Evolutionary conservation across 1,140 invertebrate species (phyloP).

Genomic region (Lepidotrigona ventralis): DNA sequence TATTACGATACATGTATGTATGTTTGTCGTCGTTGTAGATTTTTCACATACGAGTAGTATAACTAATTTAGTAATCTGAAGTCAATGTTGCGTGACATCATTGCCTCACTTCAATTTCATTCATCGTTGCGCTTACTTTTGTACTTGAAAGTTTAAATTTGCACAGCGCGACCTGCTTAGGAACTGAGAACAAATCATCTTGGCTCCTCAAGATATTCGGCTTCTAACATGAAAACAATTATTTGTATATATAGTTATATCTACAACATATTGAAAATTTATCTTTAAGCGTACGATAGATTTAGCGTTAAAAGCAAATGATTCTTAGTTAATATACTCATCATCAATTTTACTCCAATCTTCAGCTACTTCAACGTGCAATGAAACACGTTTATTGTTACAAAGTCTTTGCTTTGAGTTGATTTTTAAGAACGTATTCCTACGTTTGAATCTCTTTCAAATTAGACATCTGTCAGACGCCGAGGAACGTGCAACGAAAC

Average conservation of each 20-base stretch:
- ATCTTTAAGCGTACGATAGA: too few species aligned
- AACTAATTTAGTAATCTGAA: neutral
- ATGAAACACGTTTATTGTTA: neutral
- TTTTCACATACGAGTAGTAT: neutral
- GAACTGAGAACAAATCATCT: neutral
- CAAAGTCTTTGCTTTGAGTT: too few species aligned
- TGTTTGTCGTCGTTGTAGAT: neutral
- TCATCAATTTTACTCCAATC: neutral
- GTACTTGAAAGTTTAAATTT: constrained; percentile 17
- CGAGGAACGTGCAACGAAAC: neutral
- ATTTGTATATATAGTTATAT: neutral
- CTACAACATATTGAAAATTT: neutral
- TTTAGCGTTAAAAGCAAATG: neutral
- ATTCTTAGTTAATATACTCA: neutral
- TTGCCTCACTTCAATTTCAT: neutral
- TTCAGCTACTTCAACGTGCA: neutral
- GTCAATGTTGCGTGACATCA: neutral
- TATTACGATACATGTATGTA: neutral
- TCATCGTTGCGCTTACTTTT: constrained; percentile 1
- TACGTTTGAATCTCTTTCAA: neutral
- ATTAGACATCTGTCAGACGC: constrained; percentile 17
- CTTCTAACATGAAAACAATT: neutral
- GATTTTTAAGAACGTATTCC: constrained; percentile 5
- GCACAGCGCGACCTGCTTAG: neutral
- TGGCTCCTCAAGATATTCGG: neutral